These are phyloP conservation scores for Drosophila putrida DNA, from an alignment of 2,888 invertebrate genomes.

Conservation along the genomic window DNA sequence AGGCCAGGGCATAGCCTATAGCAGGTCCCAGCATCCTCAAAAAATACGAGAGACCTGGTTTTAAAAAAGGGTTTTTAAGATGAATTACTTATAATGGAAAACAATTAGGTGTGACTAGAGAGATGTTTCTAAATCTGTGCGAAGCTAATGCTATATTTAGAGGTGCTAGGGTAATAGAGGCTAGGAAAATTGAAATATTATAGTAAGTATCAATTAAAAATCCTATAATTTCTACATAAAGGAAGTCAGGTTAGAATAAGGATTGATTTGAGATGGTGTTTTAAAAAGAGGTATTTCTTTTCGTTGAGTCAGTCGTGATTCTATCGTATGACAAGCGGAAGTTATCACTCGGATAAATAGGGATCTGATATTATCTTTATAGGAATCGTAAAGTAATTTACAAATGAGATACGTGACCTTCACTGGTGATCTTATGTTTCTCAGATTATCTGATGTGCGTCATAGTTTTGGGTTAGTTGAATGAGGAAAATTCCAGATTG, in stretches of 20 bases:
- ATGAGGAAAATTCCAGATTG: not conserved
- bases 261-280: too few species aligned
- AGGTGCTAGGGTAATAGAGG: too few species aligned
- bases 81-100: not conserved
- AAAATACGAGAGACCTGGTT: constrained; percentile 88
- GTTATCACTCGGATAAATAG: constrained; percentile 4
- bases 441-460: not conserved
- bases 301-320: not conserved
- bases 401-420: not conserved
- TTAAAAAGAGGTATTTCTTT: not conserved
- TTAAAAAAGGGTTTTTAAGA: not conserved
- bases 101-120: not conserved
- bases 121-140: too few species aligned
- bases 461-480: not conserved
- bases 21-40: constrained; percentile 90
- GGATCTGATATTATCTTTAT: constrained; percentile 32
- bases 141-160: too few species aligned
- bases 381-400: constrained; percentile 19
- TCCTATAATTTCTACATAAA: too few species aligned
- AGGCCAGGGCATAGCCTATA: constrained; percentile 89
- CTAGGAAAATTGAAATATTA: too few species aligned
- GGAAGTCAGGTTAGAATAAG: too few species aligned
- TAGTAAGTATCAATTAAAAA: too few species aligned
- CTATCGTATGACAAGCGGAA: constrained; percentile 18
- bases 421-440: not conserved